phyloP scores from a whole-genome alignment of 2,888 invertebrate species.

The Hyles lineata region DNA sequence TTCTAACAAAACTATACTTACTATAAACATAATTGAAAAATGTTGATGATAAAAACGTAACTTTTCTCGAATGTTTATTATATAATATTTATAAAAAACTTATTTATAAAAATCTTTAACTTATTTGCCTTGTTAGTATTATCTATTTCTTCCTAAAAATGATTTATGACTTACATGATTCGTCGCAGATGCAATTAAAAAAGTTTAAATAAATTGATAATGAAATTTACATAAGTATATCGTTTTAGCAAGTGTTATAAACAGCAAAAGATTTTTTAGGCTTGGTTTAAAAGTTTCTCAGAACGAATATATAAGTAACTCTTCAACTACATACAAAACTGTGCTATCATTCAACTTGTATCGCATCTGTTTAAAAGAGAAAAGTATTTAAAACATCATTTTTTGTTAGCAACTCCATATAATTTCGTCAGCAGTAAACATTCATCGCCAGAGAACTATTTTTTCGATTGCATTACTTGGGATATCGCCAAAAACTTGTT shows the following conservation, averaged over 20 bases:
- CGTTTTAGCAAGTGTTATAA: too few species aligned
- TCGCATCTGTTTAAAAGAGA: neutral
- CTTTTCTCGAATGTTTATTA: too few species aligned
- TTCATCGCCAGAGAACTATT: conserved; percentile 5
- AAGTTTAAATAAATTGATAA: neutral
- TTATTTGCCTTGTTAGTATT: too few species aligned
- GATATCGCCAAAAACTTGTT: neutral
- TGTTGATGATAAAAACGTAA: neutral
- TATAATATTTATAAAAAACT: too few species aligned
- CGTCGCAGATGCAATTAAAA: too few species aligned
- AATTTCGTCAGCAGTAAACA: conserved; percentile 13
- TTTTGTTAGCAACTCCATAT: neutral
- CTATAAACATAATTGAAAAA: neutral
- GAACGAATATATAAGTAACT: too few species aligned
- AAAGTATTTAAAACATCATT: conserved; percentile 1
- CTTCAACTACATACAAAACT: too few species aligned
- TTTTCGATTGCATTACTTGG: conserved; percentile 6
- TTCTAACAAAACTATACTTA: neutral
- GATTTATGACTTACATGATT: too few species aligned
- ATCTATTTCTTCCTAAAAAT: too few species aligned
- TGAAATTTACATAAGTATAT: neutral
- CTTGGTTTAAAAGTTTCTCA: too few species aligned
- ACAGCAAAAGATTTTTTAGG: too few species aligned
- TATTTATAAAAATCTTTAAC: too few species aligned
- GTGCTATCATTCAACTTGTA: neutral